Percentiles rank a stretch among this genome's conserved stretches.
These are phyloP conservation scores for Triops longicaudatus DNA, from an alignment of 1,140 invertebrate genomes.

Conservation along the genomic window DNA sequence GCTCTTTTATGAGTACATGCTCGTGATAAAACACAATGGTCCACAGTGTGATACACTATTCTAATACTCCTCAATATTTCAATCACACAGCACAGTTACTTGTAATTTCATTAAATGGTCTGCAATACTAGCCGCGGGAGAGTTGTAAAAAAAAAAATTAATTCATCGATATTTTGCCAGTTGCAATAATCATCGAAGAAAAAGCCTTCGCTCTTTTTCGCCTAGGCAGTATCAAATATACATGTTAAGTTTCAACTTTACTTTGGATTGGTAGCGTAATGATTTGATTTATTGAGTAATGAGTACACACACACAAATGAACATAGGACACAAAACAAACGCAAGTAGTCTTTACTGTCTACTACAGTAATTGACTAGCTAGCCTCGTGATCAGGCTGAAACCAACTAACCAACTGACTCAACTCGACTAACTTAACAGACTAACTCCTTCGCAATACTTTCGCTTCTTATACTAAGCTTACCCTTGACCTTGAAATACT, in stretches of 20 bases:
- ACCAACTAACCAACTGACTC: no score
- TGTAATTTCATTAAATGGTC: background rate
- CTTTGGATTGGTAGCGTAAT: no score
- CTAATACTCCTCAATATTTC: background rate
- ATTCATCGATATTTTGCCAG: constrained; percentile 35
- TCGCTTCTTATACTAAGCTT: no score
- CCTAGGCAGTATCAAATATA: background rate
- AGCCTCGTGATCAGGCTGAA: no score
- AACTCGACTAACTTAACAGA: no score
- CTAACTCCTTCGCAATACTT: no score
- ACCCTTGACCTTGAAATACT: no score
- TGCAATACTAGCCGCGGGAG: constrained; percentile 34
- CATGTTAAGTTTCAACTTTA: background rate
- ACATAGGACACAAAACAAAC: no score
- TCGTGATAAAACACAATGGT: constrained; percentile 36
- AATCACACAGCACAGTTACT: background rate
- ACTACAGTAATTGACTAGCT: no score
- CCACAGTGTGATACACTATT: constrained; percentile 30
- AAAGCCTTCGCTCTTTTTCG: constrained; percentile 27
- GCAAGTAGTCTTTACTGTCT: no score
- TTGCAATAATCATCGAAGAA: constrained; percentile 39
- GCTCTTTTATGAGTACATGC: constrained; percentile 37
- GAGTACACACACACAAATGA: no score
- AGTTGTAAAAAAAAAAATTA: constrained; percentile 33
- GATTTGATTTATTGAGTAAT: no score